Evolutionary conservation across 1,140 invertebrate genomes (phyloP).

Genomic region (Ips typographus): DNA sequence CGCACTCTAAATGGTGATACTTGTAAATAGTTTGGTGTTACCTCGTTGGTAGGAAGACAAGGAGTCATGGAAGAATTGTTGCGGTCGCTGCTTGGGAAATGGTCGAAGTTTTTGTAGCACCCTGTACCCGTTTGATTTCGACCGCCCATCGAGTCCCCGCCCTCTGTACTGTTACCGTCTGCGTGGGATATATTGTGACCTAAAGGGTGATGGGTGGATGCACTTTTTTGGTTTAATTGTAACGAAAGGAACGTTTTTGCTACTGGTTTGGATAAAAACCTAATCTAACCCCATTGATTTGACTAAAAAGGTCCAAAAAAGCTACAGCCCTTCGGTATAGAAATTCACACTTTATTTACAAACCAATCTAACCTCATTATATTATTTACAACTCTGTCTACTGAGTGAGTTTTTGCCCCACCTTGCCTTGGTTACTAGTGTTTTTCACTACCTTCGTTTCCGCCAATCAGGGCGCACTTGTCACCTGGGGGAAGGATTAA

Average conservation of each 20-base stretch:
- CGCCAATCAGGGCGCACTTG: constrained; percentile 66
- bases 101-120: constrained; percentile 85
- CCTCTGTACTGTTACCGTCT: constrained; percentile 77
- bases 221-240: background rate
- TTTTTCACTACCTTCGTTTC: constrained; percentile 59
- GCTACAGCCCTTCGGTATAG: too few relatives aligned
- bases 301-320: too few relatives aligned
- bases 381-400: too few relatives aligned
- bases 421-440: constrained; percentile 42
- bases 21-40: background rate
- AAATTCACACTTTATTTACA: too few relatives aligned
- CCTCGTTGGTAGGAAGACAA: constrained; percentile 58
- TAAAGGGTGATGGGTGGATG: constrained; percentile 50
- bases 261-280: too few relatives aligned
- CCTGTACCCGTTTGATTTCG: constrained; percentile 74
- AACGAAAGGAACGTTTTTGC: background rate
- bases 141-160: constrained; percentile 71
- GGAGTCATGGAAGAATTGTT: constrained; percentile 61
- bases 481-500: constrained; percentile 55
- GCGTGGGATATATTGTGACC: constrained; percentile 89
- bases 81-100: constrained; percentile 65
- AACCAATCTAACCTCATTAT: too few relatives aligned
- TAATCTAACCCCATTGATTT: too few relatives aligned
- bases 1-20: background rate
- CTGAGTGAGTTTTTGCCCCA: too few relatives aligned